Base-by-base conservation (phyloP, 1,140 invertebrate species). In the Asbolus verrucosus region DNA sequence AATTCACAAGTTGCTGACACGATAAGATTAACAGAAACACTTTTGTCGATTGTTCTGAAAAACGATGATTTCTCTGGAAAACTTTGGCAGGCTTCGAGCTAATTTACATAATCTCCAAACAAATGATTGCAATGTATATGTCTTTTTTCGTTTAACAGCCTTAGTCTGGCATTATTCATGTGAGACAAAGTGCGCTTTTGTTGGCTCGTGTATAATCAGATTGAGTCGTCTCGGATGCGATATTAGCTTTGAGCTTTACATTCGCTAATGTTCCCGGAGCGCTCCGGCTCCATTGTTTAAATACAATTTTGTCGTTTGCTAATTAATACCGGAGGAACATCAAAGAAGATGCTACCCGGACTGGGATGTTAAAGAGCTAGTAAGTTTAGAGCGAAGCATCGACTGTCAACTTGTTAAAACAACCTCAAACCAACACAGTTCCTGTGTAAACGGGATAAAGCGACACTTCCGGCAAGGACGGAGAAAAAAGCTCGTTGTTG, bases 281-380 rank as follows among this genome's bases (percentile, higher is more conserved):
- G 61, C 39, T 63, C 33, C 30, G 50, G 19, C 11, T 27, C 19
- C 60, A 62, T 63, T 63, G 61, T 63, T 63, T 18, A 63, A 63
- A 63, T 41, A 63, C 33, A 63, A 63, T 63, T 63, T 63, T 21
- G 61, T 63, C 61, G 61, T 63, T 63, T 63, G 61, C 61, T 63
- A 63, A 63, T 63, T 63, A 63, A 63, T 63, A 63, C 41, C 24
- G 24, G 39, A 63, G 33, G 33, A 63, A 63, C 16, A 63, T 63
- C 61, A 63, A 63, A 63, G 61, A 59, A 18, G 50, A 59, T 18
- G 50, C n/a, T 14, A 6, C 19, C 50, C n/a, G n/a, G n/a, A n/a
- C n/a, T n/a, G n/a, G n/a, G n/a, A n/a, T n/a, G n/a, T n/a, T n/a
- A n/a, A n/a, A n/a, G n/a, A n/a, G n/a, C n/a, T n/a, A n/a, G n/a